Base-by-base conservation (phyloP, 2,113 vertebrate genomes). In the Boleophthalmus pectinirostris region DNA sequence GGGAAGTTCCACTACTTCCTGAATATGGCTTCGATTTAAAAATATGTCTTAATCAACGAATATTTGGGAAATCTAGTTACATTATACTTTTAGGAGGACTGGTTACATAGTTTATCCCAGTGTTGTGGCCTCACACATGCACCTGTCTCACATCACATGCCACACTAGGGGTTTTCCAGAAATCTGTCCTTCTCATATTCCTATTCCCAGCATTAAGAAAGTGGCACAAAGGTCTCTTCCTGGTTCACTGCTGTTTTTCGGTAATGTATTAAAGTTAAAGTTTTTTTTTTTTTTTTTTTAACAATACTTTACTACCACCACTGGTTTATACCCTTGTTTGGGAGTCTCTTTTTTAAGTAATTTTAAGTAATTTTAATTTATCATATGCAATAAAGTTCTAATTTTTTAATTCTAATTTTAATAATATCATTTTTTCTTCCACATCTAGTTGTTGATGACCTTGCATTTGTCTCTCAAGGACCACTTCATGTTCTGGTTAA, bases 1-100 rank as follows among this genome's bases (percentile, higher is more conserved):
- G 90, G 92, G 92, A 93, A 93, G 85, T 92, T 74, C 79, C 81
- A 75, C 16, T 61, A 75, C 70, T 86, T 84, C 82, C 82, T 82
- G 79, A 72, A 77, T 38, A 58, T 65, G 47, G 25, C 67, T 8
- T 25, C 25, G 38, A 45, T 1, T n/a, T 53, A 21, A 53, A 61
- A 33, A 33, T 23, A 74, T 45, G 12, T 69, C 47, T 68, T 58
- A 1, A 23, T 45, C 11, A 23, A 47, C 12, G 16, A 66, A 66
- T 21, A 47, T 47, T 45, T 25, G 29, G 16, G 3, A 64, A 20
- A 29, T 10, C 60, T 63, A 10, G 8, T 38, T 43, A n/a, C 11
- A 12, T 38, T n/a, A 43, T 43, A 0, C 33, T 64, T n/a, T 33
- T 21, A 43, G 33, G 7, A 43, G 18, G 33, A 43, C 21, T 46